These are phyloP conservation scores for Malacosoma neustria DNA, from an alignment of 2,888 invertebrate genomes.

Conservation along the genomic window DNA sequence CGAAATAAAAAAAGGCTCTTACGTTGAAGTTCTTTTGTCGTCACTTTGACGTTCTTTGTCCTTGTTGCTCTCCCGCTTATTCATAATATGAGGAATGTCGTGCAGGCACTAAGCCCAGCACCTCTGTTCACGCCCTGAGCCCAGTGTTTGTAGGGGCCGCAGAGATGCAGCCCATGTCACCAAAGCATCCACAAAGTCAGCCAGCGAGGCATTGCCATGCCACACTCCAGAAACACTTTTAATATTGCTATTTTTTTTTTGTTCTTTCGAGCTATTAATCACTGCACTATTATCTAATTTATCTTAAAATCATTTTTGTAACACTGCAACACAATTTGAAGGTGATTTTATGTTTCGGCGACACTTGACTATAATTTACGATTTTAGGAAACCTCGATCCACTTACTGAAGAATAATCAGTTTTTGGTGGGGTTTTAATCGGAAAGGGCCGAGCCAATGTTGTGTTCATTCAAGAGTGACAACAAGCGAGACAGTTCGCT, in stretches of 20 bases:
- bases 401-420: conserved; percentile 1
- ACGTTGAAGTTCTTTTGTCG: conserved; percentile 70
- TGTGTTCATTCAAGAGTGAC: conserved; percentile 72
- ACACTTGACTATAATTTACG: conserved; percentile 26
- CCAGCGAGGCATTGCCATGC: conserved; percentile 49
- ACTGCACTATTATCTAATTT: conserved; percentile 62
- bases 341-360: conserved; percentile 52
- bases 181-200: conserved; percentile 42
- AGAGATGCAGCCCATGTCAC: conserved; percentile 65
- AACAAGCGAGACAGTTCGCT: conserved; percentile 56
- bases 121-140: conserved; percentile 62
- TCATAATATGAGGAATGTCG: conserved; percentile 65
- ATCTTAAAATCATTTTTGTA: conserved; percentile 72
- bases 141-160: conserved; percentile 53
- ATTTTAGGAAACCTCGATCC: background rate
- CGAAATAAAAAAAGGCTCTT: conserved; percentile 32
- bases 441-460: conserved; percentile 58
- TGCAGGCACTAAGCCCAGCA: conserved; percentile 64
- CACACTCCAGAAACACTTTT: conserved; percentile 48
- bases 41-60: conserved; percentile 72
- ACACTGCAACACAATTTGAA: conserved; percentile 50
- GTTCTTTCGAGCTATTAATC: conserved; percentile 41
- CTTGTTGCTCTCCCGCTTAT: conserved; percentile 68
- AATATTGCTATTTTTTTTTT: conserved; percentile 49
- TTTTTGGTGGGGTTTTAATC: conserved; percentile 26